Percentiles rank a stretch among this genome's conserved stretches.
These are phyloP conservation scores for Falco punctatus DNA, from an alignment of 2,113 vertebrate genomes.

Conservation along the genomic window DNA sequence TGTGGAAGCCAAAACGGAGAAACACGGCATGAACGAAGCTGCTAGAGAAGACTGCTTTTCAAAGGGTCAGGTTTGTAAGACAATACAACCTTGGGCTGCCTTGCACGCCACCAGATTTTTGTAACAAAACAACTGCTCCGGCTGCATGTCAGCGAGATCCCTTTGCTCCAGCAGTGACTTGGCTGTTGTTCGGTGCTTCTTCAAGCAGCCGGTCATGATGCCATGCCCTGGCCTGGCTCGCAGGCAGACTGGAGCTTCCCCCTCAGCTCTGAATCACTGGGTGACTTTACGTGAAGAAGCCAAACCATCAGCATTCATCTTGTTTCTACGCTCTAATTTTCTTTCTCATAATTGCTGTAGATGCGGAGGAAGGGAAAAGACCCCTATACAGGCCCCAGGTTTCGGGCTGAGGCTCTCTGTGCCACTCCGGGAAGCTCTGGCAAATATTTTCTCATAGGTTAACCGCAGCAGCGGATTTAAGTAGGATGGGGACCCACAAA, in stretches of 20 bases:
- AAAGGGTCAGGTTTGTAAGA: neutral
- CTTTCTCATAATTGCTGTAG: neutral
- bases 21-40: neutral
- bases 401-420: neutral
- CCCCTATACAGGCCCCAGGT: neutral
- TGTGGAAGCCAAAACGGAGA: neutral
- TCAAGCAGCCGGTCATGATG: neutral
- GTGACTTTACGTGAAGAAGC: neutral
- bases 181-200: neutral
- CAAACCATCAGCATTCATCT: neutral
- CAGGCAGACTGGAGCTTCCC: neutral
- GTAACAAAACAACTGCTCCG: neutral
- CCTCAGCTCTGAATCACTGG: neutral
- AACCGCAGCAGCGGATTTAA: neutral
- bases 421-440: neutral
- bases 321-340: neutral
- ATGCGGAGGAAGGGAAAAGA: neutral
- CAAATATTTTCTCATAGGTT: neutral
- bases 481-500: neutral
- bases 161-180: neutral
- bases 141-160: neutral
- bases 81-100: neutral
- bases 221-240: neutral
- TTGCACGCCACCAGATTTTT: neutral
- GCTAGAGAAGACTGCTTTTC: neutral